Conservation (phyloP, 2,888 invertebrate genomes). For the Andrena marginata region DNA sequence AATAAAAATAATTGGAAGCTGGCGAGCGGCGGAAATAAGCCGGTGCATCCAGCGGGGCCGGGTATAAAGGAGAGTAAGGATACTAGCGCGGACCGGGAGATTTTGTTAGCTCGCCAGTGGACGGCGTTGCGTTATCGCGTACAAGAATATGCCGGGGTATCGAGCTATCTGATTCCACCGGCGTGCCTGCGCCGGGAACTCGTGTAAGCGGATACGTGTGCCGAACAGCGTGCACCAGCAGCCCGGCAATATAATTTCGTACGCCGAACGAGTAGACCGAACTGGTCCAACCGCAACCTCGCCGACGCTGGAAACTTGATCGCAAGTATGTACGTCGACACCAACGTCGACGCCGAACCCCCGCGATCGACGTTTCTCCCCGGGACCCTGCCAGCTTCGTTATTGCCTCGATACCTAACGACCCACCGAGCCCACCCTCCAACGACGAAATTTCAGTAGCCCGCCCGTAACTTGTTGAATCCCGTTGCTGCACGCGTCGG, state of each 20-base stretch:
- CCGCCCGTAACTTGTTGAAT: slow-evolving; percentile 41
- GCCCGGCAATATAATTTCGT: slow-evolving; percentile 49
- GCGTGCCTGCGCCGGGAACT: slow-evolving; percentile 9
- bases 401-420: slow-evolving; percentile 22
- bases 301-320: slow-evolving; percentile 42
- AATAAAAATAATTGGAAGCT: slow-evolving; percentile 31
- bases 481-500: background rate
- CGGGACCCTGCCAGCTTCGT: background rate
- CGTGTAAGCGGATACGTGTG: slow-evolving; percentile 37
- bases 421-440: background rate
- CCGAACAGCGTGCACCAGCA: slow-evolving; percentile 3
- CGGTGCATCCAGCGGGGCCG: background rate
- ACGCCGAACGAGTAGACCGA: slow-evolving; percentile 32
- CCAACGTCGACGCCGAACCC: background rate
- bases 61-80: slow-evolving; percentile 1
- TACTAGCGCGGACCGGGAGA: background rate
- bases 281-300: slow-evolving; percentile 38
- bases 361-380: slow-evolving; percentile 33
- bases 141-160: slow-evolving; percentile 23
- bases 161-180: slow-evolving; percentile 41
- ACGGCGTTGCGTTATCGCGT: background rate
- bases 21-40: background rate
- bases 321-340: slow-evolving; percentile 14
- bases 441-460: slow-evolving; percentile 9
- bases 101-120: slow-evolving; percentile 34